A percentile compares a stretch with the other conserved stretches of the same genome.
Conservation (phyloP, 37 sponge, comb jelly and placozoan genomes). For the Theonella swinhoei region DNA sequence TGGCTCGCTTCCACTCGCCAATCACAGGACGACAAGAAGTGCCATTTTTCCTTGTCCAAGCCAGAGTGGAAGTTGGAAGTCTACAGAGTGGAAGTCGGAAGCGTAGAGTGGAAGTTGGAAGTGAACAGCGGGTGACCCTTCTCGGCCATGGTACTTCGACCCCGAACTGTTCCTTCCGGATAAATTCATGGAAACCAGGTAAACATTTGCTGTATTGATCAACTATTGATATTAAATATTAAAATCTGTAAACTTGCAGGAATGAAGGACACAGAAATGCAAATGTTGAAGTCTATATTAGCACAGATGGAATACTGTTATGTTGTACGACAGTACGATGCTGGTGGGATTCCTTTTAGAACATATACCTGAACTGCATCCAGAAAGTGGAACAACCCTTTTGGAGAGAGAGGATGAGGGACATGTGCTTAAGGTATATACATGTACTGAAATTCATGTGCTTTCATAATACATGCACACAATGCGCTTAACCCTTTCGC, state of each 20-base stretch:
- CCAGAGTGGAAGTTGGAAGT: too few relatives aligned
- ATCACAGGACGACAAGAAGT: too few relatives aligned
- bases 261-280: background rate
- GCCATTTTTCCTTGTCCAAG: too few relatives aligned
- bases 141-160: slow-evolving; percentile 2
- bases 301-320: slow-evolving; percentile 38
- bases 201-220: background rate
- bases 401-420: slow-evolving; percentile 22
- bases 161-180: slow-evolving; percentile 42
- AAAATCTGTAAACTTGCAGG: background rate
- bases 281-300: slow-evolving; percentile 19
- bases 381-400: background rate
- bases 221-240: background rate
- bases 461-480: too few relatives aligned
- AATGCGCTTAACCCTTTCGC: too few relatives aligned
- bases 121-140: too few relatives aligned
- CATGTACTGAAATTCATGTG: too few relatives aligned
- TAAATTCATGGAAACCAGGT: slow-evolving; percentile 6
- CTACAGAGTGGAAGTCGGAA: too few relatives aligned
- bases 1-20: too few relatives aligned
- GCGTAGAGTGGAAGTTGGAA: too few relatives aligned
- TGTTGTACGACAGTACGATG: slow-evolving; percentile 14
- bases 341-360: slow-evolving; percentile 26
- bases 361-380: slow-evolving; percentile 41
- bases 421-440: too few relatives aligned